Base-by-base conservation (phyloP, 37 sponge, comb jelly and placozoan genomes). In the Mnemiopsis leidyi region DNA sequence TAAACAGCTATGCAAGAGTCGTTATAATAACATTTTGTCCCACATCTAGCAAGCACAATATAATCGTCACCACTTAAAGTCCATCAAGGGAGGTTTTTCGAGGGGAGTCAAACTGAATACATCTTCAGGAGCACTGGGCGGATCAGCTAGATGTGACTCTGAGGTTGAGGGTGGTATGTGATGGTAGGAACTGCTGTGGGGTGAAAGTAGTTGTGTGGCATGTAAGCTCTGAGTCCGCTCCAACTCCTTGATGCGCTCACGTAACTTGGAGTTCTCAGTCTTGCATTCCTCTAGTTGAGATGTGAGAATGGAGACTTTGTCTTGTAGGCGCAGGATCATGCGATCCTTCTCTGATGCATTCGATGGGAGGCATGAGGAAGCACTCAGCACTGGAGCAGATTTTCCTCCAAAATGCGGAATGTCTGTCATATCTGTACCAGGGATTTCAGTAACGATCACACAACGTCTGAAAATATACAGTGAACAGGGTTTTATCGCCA, bases 201-300 rank as follows among this genome's bases (percentile, higher is more conserved):
- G 79, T 31, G 79, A 77, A 2, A 77, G 36, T 13, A 77, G 79
- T 34, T 77, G 79, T 16, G 79, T 77, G 20, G 79, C 36, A 32
- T 36, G 30, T 33, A 28, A 48, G 13, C 61, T 77, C 36, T 77
- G 34, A 13, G 33, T 32, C 2, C 32, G 79, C 32, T 77, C 79
- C 79, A 77, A 32, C 34, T 34, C 32, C 16, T 26, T 32, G 5
- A 77, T 32, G 5, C 32, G 79, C 32, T 77, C 79, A 31, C 79
- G 33, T 32, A 77, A 32, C 32, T 18, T 16, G 33, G 32, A 34
- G 79, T 77, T 77, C 35, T 77, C 79, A 5, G 35, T 13, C 18
- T 32, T 77, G 18, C 79, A 34, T 77, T 77, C 79, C 79, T 77
- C 79, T 77, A 77, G 79, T 20, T 77, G 79, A 5, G 79, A 77